Conservation (phyloP, 2,113 vertebrate genomes). For the Chionomys nivalis region DNA sequence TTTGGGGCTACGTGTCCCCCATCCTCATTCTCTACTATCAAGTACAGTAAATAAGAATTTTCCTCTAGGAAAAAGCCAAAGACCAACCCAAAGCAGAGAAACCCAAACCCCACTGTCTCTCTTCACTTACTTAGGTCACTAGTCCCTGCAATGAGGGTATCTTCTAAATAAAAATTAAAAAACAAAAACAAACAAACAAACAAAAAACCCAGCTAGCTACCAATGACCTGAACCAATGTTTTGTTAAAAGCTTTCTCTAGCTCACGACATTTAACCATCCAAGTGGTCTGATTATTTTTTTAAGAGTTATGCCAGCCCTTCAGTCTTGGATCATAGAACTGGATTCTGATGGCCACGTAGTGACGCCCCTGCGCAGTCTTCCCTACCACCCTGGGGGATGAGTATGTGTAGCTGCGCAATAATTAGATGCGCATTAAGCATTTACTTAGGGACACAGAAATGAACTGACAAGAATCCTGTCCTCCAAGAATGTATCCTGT, state of each 20-base stretch:
- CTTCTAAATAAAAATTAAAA: not conserved
- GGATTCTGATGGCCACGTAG: not conserved
- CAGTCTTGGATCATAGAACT: not conserved
- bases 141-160: not conserved
- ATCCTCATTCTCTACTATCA: not conserved
- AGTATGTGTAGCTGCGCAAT: not conserved
- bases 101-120: not conserved
- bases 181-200: too few relatives aligned
- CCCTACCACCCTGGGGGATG: not conserved
- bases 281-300: not conserved
- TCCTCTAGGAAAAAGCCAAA: not conserved
- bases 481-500: slow-evolving; percentile 47
- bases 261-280: not conserved
- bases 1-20: not conserved
- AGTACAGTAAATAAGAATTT: not conserved
- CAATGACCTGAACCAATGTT: not conserved
- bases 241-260: not conserved
- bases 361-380: not conserved
- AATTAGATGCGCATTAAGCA: not conserved
- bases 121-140: not conserved
- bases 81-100: not conserved
- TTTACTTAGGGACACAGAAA: slow-evolving; percentile 19
- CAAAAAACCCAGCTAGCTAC: not conserved
- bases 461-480: slow-evolving; percentile 24
- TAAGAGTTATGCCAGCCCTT: not conserved